A percentile compares a stretch with the other conserved stretches of the same genome.
Conservation (phyloP, 2,797 vertebrate species). For the Trachurus trachurus region DNA sequence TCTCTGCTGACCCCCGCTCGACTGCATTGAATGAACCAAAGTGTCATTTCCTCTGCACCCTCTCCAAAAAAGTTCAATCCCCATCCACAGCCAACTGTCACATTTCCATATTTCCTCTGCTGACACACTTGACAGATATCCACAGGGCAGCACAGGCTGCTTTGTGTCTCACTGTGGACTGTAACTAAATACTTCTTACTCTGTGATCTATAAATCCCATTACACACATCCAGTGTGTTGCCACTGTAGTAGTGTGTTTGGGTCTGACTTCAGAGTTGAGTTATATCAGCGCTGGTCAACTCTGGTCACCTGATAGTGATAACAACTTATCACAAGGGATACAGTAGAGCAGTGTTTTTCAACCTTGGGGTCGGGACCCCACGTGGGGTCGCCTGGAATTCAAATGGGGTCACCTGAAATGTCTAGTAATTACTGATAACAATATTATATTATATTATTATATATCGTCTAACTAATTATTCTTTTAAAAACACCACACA, state of each 20-base stretch:
- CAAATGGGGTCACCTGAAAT: no score
- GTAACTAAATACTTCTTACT: neutral
- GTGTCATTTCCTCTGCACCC: neutral
- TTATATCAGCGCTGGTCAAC: neutral
- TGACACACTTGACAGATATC: neutral
- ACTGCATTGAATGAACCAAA: neutral
- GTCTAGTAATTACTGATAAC: no score
- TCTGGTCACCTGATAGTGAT: neutral
- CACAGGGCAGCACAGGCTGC: neutral
- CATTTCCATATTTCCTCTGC: slow-evolving; percentile 7
- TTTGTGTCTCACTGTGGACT: neutral
- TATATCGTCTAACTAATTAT: no score
- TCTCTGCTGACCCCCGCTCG: neutral
- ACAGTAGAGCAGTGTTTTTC: no score
- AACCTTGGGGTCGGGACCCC: no score
- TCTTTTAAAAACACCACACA: no score
- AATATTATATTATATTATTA: no score
- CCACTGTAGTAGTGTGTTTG: neutral
- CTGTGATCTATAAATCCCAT: neutral
- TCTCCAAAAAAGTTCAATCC: neutral
- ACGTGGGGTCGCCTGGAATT: no score
- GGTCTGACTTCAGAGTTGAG: neutral
- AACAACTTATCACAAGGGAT: neutral
- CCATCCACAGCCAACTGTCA: slow-evolving; percentile 11
- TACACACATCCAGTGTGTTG: neutral